Conservation (phyloP, 1,140 invertebrate genomes). For the Drosophila teissieri region DNA sequence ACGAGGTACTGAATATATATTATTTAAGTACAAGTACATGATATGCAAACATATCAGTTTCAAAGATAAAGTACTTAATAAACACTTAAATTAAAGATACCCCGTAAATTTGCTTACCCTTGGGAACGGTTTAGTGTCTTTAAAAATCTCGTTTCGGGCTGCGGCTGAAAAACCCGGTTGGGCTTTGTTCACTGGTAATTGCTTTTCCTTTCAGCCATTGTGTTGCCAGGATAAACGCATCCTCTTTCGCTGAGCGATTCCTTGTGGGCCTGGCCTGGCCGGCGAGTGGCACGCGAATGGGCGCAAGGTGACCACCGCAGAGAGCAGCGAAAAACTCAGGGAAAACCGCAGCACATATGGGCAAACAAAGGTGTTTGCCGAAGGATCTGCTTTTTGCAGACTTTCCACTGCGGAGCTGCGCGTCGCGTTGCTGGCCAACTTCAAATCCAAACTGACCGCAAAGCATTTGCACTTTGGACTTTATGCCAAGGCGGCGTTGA, state of each 20-base stretch:
- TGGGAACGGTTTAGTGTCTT: constrained; percentile 28
- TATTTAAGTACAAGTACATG: too few species aligned
- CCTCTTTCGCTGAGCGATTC: constrained; percentile 13
- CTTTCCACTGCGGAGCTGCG: constrained; percentile 35
- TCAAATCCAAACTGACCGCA: constrained; percentile 79
- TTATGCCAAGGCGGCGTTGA: constrained; percentile 59
- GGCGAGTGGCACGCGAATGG: constrained; percentile 28
- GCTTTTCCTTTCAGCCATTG: constrained; percentile 53
- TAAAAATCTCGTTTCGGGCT: constrained; percentile 32
- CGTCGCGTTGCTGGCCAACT: constrained; percentile 75
- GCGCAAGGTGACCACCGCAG: constrained; percentile 25
- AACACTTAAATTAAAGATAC: constrained; percentile 5
- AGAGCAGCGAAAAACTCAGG: constrained; percentile 15
- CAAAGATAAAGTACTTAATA: too few species aligned
- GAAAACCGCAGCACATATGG: constrained; percentile 24
- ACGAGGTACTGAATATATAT: too few species aligned
- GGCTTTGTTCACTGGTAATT: constrained; percentile 50
- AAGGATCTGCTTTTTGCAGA: background rate
- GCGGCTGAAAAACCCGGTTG: constrained; percentile 14
- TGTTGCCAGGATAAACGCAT: constrained; percentile 40
- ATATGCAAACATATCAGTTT: too few species aligned
- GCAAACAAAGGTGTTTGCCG: constrained; percentile 4
- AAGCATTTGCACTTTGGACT: constrained; percentile 80
- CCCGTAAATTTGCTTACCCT: constrained; percentile 26
- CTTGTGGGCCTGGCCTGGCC: background rate